Conservation (phyloP, 2,113 vertebrate genomes). For the Chlorodrepanis virens region DNA sequence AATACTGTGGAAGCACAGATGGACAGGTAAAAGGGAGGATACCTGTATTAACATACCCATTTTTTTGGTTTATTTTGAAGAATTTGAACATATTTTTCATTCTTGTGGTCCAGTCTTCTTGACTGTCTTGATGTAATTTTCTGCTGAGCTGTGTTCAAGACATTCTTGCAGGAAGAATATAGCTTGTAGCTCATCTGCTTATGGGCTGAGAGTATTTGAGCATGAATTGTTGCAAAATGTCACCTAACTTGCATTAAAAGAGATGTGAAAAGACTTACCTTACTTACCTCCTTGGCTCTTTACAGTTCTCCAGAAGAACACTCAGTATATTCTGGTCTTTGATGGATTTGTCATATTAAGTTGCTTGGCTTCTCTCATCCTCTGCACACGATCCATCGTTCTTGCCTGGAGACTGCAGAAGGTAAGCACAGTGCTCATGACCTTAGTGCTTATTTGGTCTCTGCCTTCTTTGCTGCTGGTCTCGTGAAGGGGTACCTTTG, state of each 20-base stretch:
- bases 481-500: neutral
- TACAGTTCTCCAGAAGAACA: conserved; percentile 85
- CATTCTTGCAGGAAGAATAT: neutral
- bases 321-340: conserved; percentile 86
- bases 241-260: neutral
- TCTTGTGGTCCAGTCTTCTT: neutral
- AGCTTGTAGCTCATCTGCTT: neutral
- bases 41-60: neutral
- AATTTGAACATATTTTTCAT: neutral
- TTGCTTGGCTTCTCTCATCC: conserved; percentile 85
- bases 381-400: conserved; percentile 90
- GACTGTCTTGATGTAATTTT: neutral
- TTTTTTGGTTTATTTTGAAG: neutral
- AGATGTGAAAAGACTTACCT: neutral
- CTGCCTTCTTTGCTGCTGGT: neutral
- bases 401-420: conserved; percentile 86
- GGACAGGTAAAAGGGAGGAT: neutral
- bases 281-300: conserved; percentile 23
- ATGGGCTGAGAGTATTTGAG: neutral
- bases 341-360: conserved; percentile 87
- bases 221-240: neutral
- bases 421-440: conserved; percentile 64
- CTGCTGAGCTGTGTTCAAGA: neutral
- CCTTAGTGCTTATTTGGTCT: neutral
- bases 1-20: neutral